These are phyloP conservation scores for Zapornia atra DNA, from an alignment of 2,113 vertebrate genomes.

Conservation along the genomic window DNA sequence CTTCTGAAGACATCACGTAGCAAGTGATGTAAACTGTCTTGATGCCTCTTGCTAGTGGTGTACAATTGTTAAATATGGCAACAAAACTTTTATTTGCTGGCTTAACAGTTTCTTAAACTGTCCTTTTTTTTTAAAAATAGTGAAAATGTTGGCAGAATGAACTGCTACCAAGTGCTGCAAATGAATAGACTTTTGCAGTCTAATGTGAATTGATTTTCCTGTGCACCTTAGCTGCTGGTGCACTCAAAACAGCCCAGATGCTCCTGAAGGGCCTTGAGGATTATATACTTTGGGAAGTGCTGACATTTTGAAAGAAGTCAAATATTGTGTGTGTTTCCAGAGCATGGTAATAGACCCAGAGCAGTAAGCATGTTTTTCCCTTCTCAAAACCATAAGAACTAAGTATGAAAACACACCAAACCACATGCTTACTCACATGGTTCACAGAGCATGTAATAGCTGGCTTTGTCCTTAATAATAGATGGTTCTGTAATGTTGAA, in stretches of 20 bases:
- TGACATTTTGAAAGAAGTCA: background rate
- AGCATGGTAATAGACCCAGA: background rate
- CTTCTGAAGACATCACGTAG: background rate
- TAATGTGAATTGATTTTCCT: background rate
- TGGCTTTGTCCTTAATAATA: slow-evolving; percentile 39
- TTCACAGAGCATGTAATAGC: slow-evolving; percentile 33
- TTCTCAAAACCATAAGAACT: slow-evolving; percentile 27
- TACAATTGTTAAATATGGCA: background rate
- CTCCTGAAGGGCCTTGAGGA: background rate
- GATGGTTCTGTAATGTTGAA: background rate
- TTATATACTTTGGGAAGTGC: background rate
- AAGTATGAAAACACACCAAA: slow-evolving; percentile 27
- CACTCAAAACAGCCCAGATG: background rate
- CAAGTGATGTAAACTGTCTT: background rate
- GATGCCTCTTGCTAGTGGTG: background rate
- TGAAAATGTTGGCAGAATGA: background rate
- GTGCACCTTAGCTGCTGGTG: background rate
- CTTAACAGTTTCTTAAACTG: background rate
- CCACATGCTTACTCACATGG: slow-evolving; percentile 47
- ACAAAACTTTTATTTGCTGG: background rate
- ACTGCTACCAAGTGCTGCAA: background rate
- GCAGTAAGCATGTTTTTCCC: slow-evolving; percentile 33
- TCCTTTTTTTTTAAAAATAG: too few species aligned
- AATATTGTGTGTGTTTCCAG: background rate
- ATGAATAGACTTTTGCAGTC: background rate